Conservation (phyloP, 2,797 vertebrate species). For the Bryconaethiops microstoma region DNA sequence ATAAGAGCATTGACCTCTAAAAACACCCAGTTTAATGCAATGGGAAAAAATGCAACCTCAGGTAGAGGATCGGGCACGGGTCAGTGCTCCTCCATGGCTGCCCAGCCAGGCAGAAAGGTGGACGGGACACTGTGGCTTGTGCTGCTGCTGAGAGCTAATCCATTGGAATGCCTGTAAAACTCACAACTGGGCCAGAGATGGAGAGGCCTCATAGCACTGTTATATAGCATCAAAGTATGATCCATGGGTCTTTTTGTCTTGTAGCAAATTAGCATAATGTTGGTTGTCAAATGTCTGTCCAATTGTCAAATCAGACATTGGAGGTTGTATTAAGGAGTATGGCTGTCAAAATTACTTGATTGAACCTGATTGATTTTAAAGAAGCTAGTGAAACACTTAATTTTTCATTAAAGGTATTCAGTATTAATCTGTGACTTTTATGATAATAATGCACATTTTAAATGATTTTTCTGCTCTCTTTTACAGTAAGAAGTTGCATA, state of each 20-base stretch:
- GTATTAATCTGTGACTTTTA: too few species aligned
- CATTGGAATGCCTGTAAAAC: constrained; percentile 45
- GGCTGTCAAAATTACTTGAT: not conserved
- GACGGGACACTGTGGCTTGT: constrained; percentile 25
- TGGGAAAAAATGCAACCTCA: constrained; percentile 61
- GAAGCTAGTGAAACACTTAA: not conserved
- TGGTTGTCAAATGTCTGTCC: not conserved
- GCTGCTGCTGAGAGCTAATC: constrained; percentile 33
- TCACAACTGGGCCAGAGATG: constrained; percentile 3
- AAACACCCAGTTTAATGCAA: constrained; percentile 60
- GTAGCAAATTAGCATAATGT: not conserved
- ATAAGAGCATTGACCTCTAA: constrained; percentile 64
- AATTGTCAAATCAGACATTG: not conserved
- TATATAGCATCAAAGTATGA: not conserved
- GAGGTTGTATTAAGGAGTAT: not conserved
- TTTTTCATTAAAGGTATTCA: too few species aligned
- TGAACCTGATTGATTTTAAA: not conserved
- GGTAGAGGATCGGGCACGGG: constrained; percentile 58
- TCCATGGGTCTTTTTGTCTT: not conserved
- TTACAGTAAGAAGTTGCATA: too few species aligned
- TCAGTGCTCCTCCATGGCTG: constrained; percentile 52
- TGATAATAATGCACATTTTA: too few species aligned
- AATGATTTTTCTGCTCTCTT: too few species aligned
- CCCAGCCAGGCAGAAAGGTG: constrained; percentile 54
- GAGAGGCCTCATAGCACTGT: not conserved